Evolutionary conservation across 2,113 vertebrate genomes (phyloP).

Genomic region (Pogonocichla stellata): DNA sequence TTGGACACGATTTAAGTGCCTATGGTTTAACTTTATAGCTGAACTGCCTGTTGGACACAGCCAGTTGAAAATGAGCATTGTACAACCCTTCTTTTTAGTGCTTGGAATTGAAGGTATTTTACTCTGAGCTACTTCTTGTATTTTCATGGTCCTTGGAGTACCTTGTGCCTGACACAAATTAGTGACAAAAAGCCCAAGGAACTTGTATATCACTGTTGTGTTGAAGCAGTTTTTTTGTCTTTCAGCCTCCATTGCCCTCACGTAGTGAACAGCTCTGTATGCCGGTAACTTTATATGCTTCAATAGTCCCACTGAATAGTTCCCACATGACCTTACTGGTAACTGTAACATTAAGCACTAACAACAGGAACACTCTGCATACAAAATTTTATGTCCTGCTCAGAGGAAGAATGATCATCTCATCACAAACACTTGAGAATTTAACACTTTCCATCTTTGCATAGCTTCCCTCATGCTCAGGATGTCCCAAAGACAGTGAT

Average conservation of each 20-base stretch:
- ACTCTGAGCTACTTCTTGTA: not conserved
- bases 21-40: not conserved
- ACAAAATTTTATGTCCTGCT: not conserved
- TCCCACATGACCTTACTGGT: not conserved
- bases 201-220: not conserved
- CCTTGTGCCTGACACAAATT: not conserved
- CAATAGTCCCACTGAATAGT: not conserved
- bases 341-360: not conserved
- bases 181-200: not conserved
- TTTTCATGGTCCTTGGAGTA: not conserved
- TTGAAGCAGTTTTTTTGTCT: not conserved
- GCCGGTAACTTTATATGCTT: not conserved
- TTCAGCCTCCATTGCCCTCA: not conserved
- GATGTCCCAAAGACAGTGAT: not conserved
- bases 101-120: not conserved
- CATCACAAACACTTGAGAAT: not conserved
- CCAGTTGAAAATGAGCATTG: not conserved
- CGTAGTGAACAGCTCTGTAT: not conserved
- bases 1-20: not conserved
- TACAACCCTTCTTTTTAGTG: not conserved
- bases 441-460: not conserved
- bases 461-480: not conserved
- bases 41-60: not conserved
- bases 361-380: not conserved
- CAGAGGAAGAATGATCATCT: not conserved